Base-by-base conservation (phyloP, 2,888 invertebrate genomes). In the Asteroscopus sphinx region DNA sequence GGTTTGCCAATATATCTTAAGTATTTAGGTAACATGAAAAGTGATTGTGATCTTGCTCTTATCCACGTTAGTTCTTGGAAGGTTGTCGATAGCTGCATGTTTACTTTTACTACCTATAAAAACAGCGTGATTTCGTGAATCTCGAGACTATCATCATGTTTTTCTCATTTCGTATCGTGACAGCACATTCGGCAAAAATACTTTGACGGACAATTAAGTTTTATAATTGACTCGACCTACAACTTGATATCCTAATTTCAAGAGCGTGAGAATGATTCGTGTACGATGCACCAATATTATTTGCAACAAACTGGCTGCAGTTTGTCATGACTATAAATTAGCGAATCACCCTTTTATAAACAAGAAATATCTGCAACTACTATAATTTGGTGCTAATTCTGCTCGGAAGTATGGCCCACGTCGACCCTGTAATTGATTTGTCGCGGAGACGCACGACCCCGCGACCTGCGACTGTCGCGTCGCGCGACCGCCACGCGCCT, bases 371-470 rank as follows among this genome's bases (percentile, higher is more conserved):
- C 65, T 63, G 65, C 77, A 70, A 83, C 79, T 73, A 78, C 82
- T 90, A 86, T 92, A 90, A 92, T 93, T 93, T 92, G 88, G 84
- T 82, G 91, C 87, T 91, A 91, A 92, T 92, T 89, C 80, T 67
- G 73, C 83, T 88, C 88, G 91, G 92, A 89, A 89, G 92, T 86
- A 64, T 70, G 72, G 85, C 85, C 86, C 82, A 53, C 66, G 64
- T 81, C 80, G 81, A 84, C 86, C 85, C 87, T 90, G 88, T 92
- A 92, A 93, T 93, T 93, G 93, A 93, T 93, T 93, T 93, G 93
- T 92, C 93, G 88, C 88, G 87, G 88, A 75, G 72, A 59, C 77
- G 76, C 69, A 65, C 76, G 66, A 59, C 73, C 72, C 51, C 61
- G 65, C 68, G 80, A 57, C 64, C 73, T 68, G 81, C 77, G 78